Evolutionary conservation across 2,888 invertebrate species (phyloP), one percentile per base, ranked within the genome.

Genomic region (Trichopria drosophilae): DNA sequence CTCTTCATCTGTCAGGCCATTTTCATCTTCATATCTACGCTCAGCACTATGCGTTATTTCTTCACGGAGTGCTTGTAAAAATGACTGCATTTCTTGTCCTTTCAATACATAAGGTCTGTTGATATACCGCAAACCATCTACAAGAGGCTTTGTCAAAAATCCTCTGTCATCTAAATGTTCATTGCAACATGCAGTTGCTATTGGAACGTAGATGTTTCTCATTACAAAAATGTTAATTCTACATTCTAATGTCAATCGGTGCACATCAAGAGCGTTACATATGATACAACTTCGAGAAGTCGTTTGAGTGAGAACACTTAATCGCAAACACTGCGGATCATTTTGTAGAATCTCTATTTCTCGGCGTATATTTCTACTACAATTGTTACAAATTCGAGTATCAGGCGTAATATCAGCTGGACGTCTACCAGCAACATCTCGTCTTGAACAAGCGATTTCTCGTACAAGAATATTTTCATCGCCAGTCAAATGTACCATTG

Each of bases 121-220:
- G 4, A 36, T 3, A 10, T 18, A 36, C 10, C 18, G 6, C 3
- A 36, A 10, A 6, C 20, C 19, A 18, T 36, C 36, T 2, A 36
- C 6, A 36, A 36, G 12, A 10, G 16, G 4, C 10, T 16, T 12
- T 3, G 9, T 12, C 16, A 19, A 19, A 12, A 36, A 36, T 3
- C 18, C 4, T 10, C 6, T 36, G 9, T 18, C 16, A 18, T 36
- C 6, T 19, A 36, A 19, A 23, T 48, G 52, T 35, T 43, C 20
- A 3, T 19, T 10, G 28, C 43, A 42, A 5, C 9, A 52, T 28
- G 22, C 39, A n/a, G 29, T 29, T 10, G 7, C 1, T 32, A 39
- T 29, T 3, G 43, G 43, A 6, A 48, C 40, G 13, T 42, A 48
- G 28, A 43, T 53, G 31, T 53, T 15, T 2, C 24, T 29, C 4